Percentiles rank a stretch among this genome's conserved stretches.
Evolutionary conservation across 2,797 vertebrate genomes (phyloP).

Genomic region (Falco cherrug): DNA sequence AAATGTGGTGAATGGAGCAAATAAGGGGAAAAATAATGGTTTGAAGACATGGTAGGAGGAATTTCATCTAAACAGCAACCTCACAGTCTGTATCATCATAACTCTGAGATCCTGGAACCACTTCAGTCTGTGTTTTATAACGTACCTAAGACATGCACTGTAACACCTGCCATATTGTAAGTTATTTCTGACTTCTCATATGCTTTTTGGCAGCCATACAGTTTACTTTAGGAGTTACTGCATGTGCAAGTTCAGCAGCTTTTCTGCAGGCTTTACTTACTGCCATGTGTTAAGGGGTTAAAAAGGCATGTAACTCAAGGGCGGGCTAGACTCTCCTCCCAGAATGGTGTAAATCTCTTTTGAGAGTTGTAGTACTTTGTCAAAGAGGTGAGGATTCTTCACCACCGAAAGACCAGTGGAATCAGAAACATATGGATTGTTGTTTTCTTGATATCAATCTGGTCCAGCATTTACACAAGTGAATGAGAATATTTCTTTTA

Average conservation of each 20-base stretch:
- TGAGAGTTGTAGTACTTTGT: background rate
- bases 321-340: background rate
- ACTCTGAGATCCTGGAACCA: conserved; percentile 33
- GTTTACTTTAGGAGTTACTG: conserved; percentile 71
- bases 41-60: background rate
- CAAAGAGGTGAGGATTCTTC: background rate
- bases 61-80: conserved; percentile 13
- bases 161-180: conserved; percentile 60
- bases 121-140: conserved; percentile 47
- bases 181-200: conserved; percentile 65
- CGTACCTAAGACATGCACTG: conserved; percentile 36
- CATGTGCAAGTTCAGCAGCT: conserved; percentile 62
- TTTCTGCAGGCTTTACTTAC: conserved; percentile 51
- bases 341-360: background rate
- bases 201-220: conserved; percentile 58
- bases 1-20: conserved; percentile 5
- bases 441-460: background rate
- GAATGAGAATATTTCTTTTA: background rate
- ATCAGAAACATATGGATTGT: conserved; percentile 21
- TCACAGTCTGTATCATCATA: background rate
- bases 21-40: background rate
- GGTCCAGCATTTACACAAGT: background rate
- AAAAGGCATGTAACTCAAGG: conserved; percentile 25
- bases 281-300: conserved; percentile 43
- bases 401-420: background rate